phyloP scores from a whole-genome alignment of 2,888 invertebrate genomes.

The Phania funesta region DNA sequence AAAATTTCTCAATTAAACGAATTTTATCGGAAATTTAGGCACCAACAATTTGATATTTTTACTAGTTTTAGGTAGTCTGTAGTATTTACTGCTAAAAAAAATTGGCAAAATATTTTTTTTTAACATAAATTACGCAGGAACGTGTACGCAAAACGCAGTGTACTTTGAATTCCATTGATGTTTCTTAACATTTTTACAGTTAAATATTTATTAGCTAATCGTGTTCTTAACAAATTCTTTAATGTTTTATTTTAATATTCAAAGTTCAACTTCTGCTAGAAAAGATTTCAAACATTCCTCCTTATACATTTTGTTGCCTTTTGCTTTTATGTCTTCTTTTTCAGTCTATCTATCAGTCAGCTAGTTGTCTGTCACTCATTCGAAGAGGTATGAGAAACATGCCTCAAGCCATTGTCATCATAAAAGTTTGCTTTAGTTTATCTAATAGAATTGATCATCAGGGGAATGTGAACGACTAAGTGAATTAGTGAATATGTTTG shows the following conservation, averaged over 20 bases:
- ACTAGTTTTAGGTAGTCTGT: no score
- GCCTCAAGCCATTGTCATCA: conserved; percentile 24
- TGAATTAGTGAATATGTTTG: conserved; percentile 6
- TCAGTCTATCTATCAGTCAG: conserved; percentile 19
- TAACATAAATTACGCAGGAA: not conserved
- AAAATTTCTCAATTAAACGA: no score
- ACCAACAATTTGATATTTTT: no score
- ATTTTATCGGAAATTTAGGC: no score
- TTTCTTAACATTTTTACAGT: conserved; percentile 23
- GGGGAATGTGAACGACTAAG: not conserved
- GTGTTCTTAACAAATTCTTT: conserved; percentile 31
- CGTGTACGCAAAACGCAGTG: not conserved
- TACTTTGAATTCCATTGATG: not conserved
- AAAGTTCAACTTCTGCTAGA: conserved; percentile 1
- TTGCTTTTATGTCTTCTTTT: conserved; percentile 3
- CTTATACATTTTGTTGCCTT: not conserved
- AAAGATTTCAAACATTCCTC: conserved; percentile 8
- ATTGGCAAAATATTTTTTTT: not conserved
- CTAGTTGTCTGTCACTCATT: conserved; percentile 38
- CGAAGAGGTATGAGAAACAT: conserved; percentile 19
- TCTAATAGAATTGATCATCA: conserved; percentile 52
- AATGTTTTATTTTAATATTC: conserved; percentile 17
- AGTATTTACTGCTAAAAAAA: no score
- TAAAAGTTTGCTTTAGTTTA: conserved; percentile 49
- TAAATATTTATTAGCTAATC: not conserved